Evolutionary conservation across 2,113 vertebrate species (phyloP).

Genomic region (Sakesphorus luctuosus): DNA sequence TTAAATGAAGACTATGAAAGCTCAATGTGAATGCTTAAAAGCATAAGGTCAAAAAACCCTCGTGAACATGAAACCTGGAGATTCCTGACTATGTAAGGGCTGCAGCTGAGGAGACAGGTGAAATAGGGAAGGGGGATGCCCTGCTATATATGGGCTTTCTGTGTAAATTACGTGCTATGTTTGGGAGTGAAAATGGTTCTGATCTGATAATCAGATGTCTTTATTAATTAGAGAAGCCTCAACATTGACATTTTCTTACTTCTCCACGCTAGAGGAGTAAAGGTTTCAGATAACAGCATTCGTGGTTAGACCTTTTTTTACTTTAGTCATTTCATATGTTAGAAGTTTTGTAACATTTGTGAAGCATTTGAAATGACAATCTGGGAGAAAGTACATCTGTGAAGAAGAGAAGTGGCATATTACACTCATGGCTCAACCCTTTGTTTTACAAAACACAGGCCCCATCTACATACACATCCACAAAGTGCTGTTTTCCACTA

Average conservation of each 20-base stretch:
- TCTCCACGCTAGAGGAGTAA: background rate
- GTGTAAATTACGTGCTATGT: background rate
- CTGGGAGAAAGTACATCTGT: background rate
- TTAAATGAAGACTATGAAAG: background rate
- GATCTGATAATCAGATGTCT: background rate
- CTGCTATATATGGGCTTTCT: background rate
- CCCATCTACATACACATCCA: background rate
- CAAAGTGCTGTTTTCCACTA: background rate
- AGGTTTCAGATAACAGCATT: background rate
- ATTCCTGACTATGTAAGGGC: background rate
- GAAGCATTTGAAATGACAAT: background rate
- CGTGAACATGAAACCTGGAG: background rate
- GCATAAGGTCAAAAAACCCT: background rate
- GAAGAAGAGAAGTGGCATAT: background rate
- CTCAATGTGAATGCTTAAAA: background rate
- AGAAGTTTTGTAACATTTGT: background rate
- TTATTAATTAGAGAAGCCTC: background rate
- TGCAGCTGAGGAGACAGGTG: background rate
- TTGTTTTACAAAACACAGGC: background rate
- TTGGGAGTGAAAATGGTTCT: background rate
- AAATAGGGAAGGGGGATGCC: background rate
- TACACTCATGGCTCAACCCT: background rate
- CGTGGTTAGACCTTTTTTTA: background rate
- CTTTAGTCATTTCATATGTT: accelerated
- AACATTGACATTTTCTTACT: background rate